Evolutionary conservation across 2,113 vertebrate genomes (phyloP).

Genomic region (Pygoscelis antarcticus): DNA sequence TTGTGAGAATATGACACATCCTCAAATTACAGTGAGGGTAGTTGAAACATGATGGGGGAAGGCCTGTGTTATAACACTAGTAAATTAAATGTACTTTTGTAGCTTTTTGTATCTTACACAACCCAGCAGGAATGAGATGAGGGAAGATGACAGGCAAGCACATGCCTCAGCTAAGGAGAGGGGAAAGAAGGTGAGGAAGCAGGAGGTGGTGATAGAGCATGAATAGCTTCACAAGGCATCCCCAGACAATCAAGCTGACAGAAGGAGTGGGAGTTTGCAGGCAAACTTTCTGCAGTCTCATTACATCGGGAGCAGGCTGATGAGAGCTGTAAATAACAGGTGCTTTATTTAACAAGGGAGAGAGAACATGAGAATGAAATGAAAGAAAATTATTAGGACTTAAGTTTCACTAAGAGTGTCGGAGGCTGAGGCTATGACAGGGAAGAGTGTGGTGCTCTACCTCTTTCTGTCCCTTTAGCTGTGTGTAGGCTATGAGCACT

Average conservation of each 20-base stretch:
- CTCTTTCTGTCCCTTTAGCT: background rate
- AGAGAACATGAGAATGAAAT: background rate
- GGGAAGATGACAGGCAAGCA: conserved; percentile 28
- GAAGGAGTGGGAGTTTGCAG: conserved; percentile 64
- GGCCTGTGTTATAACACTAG: background rate
- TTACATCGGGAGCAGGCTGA: conserved; percentile 37
- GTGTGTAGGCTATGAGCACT: background rate
- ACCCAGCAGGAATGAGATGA: background rate
- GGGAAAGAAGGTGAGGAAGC: conserved; percentile 59
- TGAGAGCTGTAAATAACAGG: conserved; percentile 57
- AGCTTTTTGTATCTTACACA: conserved; percentile 25
- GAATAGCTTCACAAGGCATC: conserved; percentile 47
- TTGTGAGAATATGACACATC: background rate
- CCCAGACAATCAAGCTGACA: conserved; percentile 57
- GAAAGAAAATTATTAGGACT: background rate
- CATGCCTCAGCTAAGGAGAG: conserved; percentile 30
- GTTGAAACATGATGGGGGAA: background rate
- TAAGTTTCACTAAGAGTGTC: background rate
- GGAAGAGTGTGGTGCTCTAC: background rate
- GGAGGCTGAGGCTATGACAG: background rate
- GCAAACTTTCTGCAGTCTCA: conserved; percentile 57
- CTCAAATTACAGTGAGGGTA: background rate
- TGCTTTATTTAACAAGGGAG: conserved; percentile 24
- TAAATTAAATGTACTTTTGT: conserved; percentile 36
- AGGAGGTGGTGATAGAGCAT: conserved; percentile 49